Base-by-base conservation (phyloP, 2,888 invertebrate species). In the Cataglyphis altisquamis region DNA sequence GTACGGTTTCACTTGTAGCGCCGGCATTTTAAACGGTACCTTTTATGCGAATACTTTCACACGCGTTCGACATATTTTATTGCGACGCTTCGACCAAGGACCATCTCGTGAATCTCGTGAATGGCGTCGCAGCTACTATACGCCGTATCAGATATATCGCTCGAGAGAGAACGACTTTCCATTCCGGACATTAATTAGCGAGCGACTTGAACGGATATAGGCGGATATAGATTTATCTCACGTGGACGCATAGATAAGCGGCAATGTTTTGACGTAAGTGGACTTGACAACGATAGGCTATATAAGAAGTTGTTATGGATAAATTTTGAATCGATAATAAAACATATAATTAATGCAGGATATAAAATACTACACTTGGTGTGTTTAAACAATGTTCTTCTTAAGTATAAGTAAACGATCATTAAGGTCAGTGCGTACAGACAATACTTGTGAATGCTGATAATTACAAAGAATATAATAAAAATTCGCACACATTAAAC, bases 181-280 rank as follows among this genome's bases (percentile, higher is more conserved):
- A 92, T 90, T 90, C 89, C 85, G 91, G 84, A 90, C 86, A 84
- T 89, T 90, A 94, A 94, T 93, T 92, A 92, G 92, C 92, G 91
- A 92, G 89, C 90, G 90, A 89, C 90, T 87, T 85, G 90, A 89
- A 90, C 89, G 89, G 89, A 90, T 90, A 66, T 55, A 55, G 70
- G 21, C 64, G 78, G 45, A 80, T 48, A 62, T 52, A 57, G 64
- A 80, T 72, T 72, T 80, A 72, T 60, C 32, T 15, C 15, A 21
- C 29, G 21, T 15, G 10, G 36, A 39, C 39, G n/a, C 21, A 48
- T 48, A 78, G 78, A 78, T 78, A 72, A 78, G 36, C 18, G 10
- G 36, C 29, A 48, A 64, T 18, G 57, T 39, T 64, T 55, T 36
- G 52, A 15, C 9, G n/a, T 36, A n/a, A 36, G n/a, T n/a, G 5